phyloP scores from a whole-genome alignment of 64 coral and sea anemone species.

The Pachyseris speciosa region DNA sequence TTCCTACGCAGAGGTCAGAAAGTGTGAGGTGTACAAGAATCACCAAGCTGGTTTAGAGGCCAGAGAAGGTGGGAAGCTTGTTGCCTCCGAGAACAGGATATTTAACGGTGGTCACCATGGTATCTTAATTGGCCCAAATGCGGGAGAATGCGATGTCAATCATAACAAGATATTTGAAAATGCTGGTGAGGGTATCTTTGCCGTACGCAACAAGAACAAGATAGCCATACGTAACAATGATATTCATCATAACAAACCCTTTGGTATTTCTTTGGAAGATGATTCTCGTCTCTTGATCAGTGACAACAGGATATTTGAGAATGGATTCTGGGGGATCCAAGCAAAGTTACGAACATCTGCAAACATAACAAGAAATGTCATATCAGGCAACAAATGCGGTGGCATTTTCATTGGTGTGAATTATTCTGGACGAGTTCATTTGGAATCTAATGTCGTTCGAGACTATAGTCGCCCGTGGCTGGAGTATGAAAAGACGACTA shows the following conservation, averaged over 20 bases:
- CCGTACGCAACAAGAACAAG: neutral
- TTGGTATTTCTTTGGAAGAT: conserved; percentile 60
- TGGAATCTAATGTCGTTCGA: conserved; percentile 61
- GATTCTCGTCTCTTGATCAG: neutral
- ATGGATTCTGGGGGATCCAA: conserved; percentile 61
- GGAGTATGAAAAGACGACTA: neutral
- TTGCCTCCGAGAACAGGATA: conserved; percentile 55
- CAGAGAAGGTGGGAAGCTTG: conserved; percentile 58
- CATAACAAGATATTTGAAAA: conserved; percentile 80
- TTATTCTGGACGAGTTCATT: conserved; percentile 60
- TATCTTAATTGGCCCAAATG: conserved; percentile 61
- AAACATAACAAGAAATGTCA: conserved; percentile 33
- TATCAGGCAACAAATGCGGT: conserved; percentile 81
- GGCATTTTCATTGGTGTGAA: conserved; percentile 70
- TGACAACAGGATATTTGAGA: conserved; percentile 74
- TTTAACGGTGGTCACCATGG: conserved; percentile 55
- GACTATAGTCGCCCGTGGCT: conserved; percentile 83
- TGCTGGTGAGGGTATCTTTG: conserved; percentile 21
- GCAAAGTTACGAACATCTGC: conserved; percentile 67
- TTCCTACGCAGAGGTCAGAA: neutral
- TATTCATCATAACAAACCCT: conserved; percentile 72
- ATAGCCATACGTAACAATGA: conserved; percentile 21
- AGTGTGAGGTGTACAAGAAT: conserved; percentile 62
- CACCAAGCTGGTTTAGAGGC: conserved; percentile 73
- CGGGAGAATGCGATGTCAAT: conserved; percentile 30